Percentiles rank a stretch among this genome's conserved stretches.
These are phyloP conservation scores for Catocala nupta DNA, from an alignment of 2,888 invertebrate species.

Conservation along the genomic window DNA sequence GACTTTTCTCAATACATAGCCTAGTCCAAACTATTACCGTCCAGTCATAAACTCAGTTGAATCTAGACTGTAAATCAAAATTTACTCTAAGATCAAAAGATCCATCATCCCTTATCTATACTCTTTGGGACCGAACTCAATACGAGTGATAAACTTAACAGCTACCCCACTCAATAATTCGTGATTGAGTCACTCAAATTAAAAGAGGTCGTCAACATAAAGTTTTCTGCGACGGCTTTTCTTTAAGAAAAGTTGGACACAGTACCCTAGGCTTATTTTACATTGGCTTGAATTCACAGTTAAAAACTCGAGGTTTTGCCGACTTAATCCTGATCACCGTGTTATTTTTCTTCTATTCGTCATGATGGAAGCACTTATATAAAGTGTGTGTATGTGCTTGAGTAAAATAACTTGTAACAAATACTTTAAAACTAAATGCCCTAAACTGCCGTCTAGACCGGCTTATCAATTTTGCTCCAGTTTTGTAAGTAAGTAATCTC, in stretches of 20 bases:
- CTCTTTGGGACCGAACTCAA: conserved; percentile 8
- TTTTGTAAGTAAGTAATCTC: no score
- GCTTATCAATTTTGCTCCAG: no score
- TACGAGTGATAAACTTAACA: conserved; percentile 5
- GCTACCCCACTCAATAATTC: conserved; percentile 22
- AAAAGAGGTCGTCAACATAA: conserved; percentile 16
- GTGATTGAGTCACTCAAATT: conserved; percentile 25
- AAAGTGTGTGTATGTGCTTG: not conserved
- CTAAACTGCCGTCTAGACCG: no score
- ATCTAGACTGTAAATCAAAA: no score
- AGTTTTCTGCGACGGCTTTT: conserved; percentile 30
- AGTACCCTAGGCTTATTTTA: conserved; percentile 30
- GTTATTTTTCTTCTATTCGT: conserved; percentile 18
- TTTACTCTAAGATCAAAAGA: not conserved
- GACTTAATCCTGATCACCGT: conserved; percentile 36
- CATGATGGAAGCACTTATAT: not conserved
- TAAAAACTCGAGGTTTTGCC: conserved; percentile 25
- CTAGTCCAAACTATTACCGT: no score
- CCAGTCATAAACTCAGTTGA: no score
- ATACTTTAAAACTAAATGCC: no score
- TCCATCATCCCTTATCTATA: not conserved
- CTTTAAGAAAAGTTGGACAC: conserved; percentile 39
- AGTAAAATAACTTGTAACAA: no score
- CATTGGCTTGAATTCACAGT: conserved; percentile 38
- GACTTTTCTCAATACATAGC: no score